These are phyloP conservation scores for Notiomystis cincta DNA, from an alignment of 2,113 vertebrate genomes.

Conservation along the genomic window DNA sequence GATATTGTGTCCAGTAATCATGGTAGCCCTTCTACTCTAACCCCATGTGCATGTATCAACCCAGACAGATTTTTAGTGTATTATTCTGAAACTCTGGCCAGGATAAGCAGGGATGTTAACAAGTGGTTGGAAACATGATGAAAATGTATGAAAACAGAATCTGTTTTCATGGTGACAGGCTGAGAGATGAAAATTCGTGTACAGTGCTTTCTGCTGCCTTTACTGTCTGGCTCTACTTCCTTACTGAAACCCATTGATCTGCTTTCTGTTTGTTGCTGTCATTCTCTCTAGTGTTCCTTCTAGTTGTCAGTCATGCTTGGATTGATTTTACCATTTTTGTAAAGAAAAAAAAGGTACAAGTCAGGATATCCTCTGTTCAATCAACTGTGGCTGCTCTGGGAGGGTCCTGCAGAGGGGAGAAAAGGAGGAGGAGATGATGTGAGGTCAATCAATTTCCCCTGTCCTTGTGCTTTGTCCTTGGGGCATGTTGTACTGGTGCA, in stretches of 20 bases:
- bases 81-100: background rate
- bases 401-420: background rate
- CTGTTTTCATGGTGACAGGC: background rate
- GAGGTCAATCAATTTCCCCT: background rate
- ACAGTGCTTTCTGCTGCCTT: background rate
- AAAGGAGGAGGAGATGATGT: background rate
- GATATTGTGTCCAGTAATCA: background rate
- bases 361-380: background rate
- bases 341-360: background rate
- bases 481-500: background rate
- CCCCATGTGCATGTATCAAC: accelerated
- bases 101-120: background rate
- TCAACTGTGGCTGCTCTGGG: background rate
- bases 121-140: background rate
- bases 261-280: constrained; percentile 9
- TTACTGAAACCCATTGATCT: background rate
- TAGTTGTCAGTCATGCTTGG: background rate
- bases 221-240: background rate
- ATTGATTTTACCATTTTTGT: background rate
- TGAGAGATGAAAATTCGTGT: background rate
- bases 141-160: background rate
- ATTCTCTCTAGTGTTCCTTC: background rate
- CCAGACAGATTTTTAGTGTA: background rate
- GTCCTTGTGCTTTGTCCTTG: background rate
- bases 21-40: background rate